A percentile compares a stretch with the other conserved stretches of the same genome.
Conservation (phyloP, 1,140 invertebrate species). For the Onthophagus taurus region DNA sequence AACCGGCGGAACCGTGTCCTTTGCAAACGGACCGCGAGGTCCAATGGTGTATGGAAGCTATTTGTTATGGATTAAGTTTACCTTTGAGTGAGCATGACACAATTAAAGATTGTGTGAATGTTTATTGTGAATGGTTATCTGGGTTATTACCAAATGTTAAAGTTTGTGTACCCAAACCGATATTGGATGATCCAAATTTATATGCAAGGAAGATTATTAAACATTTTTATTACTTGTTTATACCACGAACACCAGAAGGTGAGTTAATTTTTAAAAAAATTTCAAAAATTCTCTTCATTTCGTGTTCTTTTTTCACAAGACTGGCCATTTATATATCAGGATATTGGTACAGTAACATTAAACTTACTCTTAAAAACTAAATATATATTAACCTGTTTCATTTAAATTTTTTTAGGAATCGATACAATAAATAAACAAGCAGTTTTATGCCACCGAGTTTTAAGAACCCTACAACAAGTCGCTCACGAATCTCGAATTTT, state of each 20-base stretch:
- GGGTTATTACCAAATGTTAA: conserved; percentile 74
- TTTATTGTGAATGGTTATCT: conserved; percentile 95
- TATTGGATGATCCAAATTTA: conserved; percentile 81
- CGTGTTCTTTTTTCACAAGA: conserved; percentile 61
- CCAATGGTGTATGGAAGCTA: conserved; percentile 87
- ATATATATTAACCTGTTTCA: background rate
- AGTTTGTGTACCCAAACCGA: conserved; percentile 73
- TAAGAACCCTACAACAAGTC: conserved; percentile 79
- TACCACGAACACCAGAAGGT: conserved; percentile 88
- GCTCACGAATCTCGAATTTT: conserved; percentile 72
- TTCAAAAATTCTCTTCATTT: too few species aligned
- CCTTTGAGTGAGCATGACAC: conserved; percentile 86
- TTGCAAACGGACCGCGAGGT: conserved; percentile 70
- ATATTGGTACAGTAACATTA: conserved; percentile 54
- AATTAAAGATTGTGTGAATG: conserved; percentile 90
- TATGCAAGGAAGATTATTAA: conserved; percentile 87
- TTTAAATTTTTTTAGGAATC: conserved; percentile 50
- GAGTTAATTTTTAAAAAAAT: conserved; percentile 35
- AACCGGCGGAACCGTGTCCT: conserved; percentile 65
- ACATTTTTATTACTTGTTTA: conserved; percentile 92
- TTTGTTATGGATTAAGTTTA: conserved; percentile 85
- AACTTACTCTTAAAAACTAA: background rate
- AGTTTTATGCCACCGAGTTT: conserved; percentile 87
- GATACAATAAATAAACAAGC: conserved; percentile 90
- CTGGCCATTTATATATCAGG: conserved; percentile 80